A percentile compares a stretch with the other conserved stretches of the same genome.
Evolutionary conservation across 2,888 invertebrate species (phyloP).

Genomic region (Ametastegia equiseti): DNA sequence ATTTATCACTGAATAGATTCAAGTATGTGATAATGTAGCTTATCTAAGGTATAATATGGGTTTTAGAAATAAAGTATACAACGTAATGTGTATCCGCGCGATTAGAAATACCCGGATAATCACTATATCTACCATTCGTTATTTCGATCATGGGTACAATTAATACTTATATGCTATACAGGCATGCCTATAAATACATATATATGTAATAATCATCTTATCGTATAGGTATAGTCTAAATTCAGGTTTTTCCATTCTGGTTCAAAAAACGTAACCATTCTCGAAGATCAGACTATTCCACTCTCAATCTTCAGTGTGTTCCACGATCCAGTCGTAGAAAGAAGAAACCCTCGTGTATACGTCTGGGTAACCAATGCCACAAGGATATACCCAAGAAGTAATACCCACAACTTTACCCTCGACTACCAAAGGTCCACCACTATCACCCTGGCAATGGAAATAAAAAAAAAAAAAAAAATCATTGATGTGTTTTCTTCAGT

Average conservation of each 20-base stretch:
- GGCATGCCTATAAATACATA: background rate
- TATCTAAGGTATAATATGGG: background rate
- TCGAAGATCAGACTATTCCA: background rate
- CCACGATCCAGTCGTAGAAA: conserved; percentile 60
- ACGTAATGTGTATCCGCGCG: background rate
- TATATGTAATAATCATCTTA: background rate
- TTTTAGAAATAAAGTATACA: background rate
- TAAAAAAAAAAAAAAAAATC: too few relatives aligned
- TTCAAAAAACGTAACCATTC: background rate
- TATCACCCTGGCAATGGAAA: conserved; percentile 59
- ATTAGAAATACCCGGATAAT: background rate
- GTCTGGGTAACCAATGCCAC: conserved; percentile 61
- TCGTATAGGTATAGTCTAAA: background rate
- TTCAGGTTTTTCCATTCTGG: background rate
- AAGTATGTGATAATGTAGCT: background rate
- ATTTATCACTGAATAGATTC: background rate
- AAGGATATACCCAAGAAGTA: conserved; percentile 62
- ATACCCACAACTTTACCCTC: conserved; percentile 59
- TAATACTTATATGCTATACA: too few relatives aligned
- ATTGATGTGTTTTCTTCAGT: too few relatives aligned
- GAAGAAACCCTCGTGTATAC: conserved; percentile 61
- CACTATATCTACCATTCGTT: background rate
- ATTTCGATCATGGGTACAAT: too few relatives aligned
- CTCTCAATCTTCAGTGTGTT: background rate
- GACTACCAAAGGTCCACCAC: conserved; percentile 58